Percentiles rank a stretch among this genome's conserved stretches.
phyloP scores from a whole-genome alignment of 2,888 invertebrate genomes.

The Melieria omissa region DNA sequence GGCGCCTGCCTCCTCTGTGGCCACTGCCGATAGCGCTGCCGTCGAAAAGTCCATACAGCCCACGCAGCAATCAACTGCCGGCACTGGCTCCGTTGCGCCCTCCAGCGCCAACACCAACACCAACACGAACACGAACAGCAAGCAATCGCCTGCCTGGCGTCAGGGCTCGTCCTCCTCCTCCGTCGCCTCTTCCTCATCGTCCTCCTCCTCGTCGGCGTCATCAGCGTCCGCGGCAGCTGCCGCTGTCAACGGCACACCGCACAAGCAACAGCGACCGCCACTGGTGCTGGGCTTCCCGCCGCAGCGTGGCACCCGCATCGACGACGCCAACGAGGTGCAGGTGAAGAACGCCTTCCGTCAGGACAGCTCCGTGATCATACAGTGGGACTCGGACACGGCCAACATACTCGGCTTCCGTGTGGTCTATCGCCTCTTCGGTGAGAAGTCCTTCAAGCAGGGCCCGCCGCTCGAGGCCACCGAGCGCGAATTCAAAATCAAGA shows the following conservation, averaged over 20 bases:
- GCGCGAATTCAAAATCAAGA: constrained; percentile 91
- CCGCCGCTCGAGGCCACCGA: constrained; percentile 90
- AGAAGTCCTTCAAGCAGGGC: constrained; percentile 89
- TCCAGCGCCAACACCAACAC: constrained; percentile 33
- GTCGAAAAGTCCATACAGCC: constrained; percentile 43
- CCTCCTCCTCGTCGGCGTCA: constrained; percentile 35
- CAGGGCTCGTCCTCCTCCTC: constrained; percentile 48
- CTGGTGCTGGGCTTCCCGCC: constrained; percentile 78
- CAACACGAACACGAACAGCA: constrained; percentile 64
- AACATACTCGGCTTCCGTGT: constrained; percentile 91
- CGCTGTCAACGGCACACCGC: constrained; percentile 52
- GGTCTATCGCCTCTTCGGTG: constrained; percentile 89
- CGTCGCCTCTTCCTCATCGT: constrained; percentile 18
- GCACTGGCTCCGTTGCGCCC: constrained; percentile 38
- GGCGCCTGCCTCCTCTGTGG: constrained; percentile 33
- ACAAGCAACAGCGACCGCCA: constrained; percentile 74
- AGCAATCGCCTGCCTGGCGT: constrained; percentile 61
- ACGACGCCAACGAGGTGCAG: constrained; percentile 80
- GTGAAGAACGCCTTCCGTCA: constrained; percentile 85
- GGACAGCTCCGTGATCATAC: constrained; percentile 88
- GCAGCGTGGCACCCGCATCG: constrained; percentile 74
- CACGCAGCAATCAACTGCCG: constrained; percentile 44
- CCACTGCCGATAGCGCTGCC: constrained; percentile 32
- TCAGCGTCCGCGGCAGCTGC: constrained; percentile 28
- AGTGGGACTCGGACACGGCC: constrained; percentile 90